phyloP scores from a whole-genome alignment of 2,113 vertebrate genomes.

The Camelus dromedarius region DNA sequence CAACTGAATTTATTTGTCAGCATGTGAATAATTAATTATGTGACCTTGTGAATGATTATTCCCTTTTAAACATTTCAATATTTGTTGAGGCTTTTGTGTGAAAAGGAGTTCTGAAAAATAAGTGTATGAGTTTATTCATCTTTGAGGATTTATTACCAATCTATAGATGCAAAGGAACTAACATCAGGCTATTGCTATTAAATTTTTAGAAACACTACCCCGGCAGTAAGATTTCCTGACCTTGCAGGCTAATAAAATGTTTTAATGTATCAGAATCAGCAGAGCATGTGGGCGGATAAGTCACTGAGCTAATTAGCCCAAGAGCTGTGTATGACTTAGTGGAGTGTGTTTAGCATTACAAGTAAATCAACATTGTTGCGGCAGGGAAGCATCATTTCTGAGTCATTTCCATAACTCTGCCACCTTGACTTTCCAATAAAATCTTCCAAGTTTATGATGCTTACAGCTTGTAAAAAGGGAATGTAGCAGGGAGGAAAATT shows the following conservation, averaged over 20 bases:
- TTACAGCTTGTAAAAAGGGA: slow-evolving; percentile 70
- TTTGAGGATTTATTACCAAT: slow-evolving; percentile 59
- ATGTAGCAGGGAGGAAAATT: slow-evolving; percentile 56
- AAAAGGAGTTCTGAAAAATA: slow-evolving; percentile 59
- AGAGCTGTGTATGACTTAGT: slow-evolving; percentile 67
- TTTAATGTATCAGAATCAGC: slow-evolving; percentile 78
- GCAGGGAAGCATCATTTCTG: slow-evolving; percentile 60
- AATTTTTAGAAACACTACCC: slow-evolving; percentile 76
- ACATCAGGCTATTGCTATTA: slow-evolving; percentile 65
- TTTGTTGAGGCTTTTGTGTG: not conserved
- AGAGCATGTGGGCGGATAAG: slow-evolving; percentile 76
- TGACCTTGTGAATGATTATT: slow-evolving; percentile 10
- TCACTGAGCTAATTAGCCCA: slow-evolving; percentile 81
- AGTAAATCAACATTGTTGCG: slow-evolving; percentile 75
- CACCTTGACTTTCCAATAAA: slow-evolving; percentile 81
- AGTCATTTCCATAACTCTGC: slow-evolving; percentile 77
- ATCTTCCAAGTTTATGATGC: slow-evolving; percentile 74
- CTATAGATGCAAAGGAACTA: slow-evolving; percentile 62
- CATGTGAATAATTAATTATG: not conserved
- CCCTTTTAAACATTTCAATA: not conserved
- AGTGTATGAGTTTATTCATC: slow-evolving; percentile 39
- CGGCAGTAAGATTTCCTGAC: slow-evolving; percentile 74
- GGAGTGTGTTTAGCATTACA: slow-evolving; percentile 74
- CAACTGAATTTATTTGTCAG: not conserved
- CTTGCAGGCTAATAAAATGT: slow-evolving; percentile 82